A percentile compares a stretch with the other conserved stretches of the same genome.
Conservation (phyloP, 2,113 vertebrate species). For the Corvus moneduloides region DNA sequence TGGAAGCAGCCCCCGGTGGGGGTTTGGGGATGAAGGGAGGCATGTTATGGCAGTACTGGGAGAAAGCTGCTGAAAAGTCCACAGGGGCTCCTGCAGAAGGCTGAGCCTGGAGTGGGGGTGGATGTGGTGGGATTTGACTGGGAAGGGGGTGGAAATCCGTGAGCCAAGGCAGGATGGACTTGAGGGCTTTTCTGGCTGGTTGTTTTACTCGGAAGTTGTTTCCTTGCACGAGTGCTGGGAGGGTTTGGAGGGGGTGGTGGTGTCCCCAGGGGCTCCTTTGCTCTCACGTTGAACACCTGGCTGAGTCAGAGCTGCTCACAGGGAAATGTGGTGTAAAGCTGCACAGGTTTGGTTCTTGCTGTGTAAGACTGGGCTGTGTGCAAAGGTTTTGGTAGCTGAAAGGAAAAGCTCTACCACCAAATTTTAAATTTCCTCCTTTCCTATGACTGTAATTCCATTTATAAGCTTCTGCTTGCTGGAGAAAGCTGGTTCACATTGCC, state of each 20-base stretch:
- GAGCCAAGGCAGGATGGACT: too few relatives aligned
- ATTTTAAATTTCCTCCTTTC: neutral
- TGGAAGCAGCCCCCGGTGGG: neutral
- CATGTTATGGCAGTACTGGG: fast-evolving
- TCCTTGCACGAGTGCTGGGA: too few relatives aligned
- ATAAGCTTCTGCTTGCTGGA: neutral
- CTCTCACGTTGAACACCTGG: neutral
- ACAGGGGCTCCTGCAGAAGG: neutral
- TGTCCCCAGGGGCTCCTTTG: neutral
- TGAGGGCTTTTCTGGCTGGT: neutral
- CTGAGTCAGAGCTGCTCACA: neutral
- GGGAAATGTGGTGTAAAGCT: fast-evolving
- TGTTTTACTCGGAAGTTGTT: neutral
- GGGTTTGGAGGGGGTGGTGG: neutral
- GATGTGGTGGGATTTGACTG: neutral
- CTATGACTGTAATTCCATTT: neutral
- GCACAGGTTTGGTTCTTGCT: neutral
- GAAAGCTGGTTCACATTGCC: neutral
- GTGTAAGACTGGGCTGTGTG: neutral
- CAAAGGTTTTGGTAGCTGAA: neutral
- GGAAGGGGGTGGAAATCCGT: neutral
- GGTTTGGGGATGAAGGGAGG: fast-evolving
- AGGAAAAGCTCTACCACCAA: neutral
- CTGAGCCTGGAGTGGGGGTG: neutral
- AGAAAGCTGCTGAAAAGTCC: neutral